A percentile compares a stretch with the other conserved stretches of the same genome.
These are phyloP conservation scores for Rhinoderma darwinii DNA, from an alignment of 2,113 vertebrate genomes.

Conservation along the genomic window DNA sequence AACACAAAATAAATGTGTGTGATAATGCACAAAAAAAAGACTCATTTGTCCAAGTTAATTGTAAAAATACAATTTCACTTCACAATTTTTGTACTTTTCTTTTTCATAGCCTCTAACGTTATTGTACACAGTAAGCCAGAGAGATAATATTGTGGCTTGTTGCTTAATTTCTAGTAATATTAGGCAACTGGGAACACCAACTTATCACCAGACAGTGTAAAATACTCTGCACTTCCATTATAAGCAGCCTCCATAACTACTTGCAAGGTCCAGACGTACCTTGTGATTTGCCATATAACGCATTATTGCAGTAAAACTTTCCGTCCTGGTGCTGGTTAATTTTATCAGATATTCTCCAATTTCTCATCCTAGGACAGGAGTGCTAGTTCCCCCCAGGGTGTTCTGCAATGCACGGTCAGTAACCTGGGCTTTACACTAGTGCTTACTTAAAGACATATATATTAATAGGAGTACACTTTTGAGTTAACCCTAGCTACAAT, in stretches of 20 bases:
- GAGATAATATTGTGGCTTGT: not conserved
- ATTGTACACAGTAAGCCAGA: not conserved
- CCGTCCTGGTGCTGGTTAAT: not conserved
- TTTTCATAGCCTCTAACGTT: not conserved
- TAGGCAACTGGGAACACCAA: not conserved
- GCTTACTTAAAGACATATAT: too few species aligned
- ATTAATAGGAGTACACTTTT: too few species aligned
- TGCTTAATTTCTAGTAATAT: not conserved
- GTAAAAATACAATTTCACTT: not conserved
- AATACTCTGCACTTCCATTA: not conserved
- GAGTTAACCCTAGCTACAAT: too few species aligned
- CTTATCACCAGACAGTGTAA: not conserved
- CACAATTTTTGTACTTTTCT: not conserved
- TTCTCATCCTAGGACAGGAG: not conserved
- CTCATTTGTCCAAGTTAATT: not conserved
- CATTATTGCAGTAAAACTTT: not conserved
- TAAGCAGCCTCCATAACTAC: not conserved
- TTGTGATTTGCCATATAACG: not conserved
- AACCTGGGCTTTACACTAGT: too few species aligned
- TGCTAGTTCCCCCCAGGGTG: too few species aligned
- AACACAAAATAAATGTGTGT: conserved; percentile 1
- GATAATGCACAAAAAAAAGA: not conserved
- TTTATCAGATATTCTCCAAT: not conserved
- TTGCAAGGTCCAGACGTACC: not conserved
- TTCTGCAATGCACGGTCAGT: too few species aligned